Conservation (phyloP, 2,113 vertebrate species). For the Cyphomyrus discorhynchus region DNA sequence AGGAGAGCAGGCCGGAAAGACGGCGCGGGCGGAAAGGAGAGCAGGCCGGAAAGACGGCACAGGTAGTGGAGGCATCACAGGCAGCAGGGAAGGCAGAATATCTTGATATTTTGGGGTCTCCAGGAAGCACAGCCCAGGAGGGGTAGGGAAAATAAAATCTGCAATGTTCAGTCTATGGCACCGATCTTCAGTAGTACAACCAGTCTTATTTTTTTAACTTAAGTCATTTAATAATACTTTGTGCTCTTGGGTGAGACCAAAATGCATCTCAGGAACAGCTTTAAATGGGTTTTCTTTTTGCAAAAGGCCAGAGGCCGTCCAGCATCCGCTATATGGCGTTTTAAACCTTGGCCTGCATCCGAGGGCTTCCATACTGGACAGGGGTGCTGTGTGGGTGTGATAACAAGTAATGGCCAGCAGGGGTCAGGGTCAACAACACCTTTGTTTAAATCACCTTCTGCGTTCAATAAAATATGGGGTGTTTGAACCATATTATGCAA, state of each 20-base stretch:
- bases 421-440: background rate
- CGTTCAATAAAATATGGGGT: background rate
- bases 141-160: too few relatives aligned
- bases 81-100: too few relatives aligned
- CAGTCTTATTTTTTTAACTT: background rate
- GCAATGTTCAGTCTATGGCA: background rate
- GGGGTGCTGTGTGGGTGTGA: background rate
- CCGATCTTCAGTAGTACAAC: background rate
- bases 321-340: background rate
- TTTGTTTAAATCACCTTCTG: background rate
- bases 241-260: background rate
- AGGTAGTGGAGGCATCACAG: too few relatives aligned
- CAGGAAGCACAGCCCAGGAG: too few relatives aligned
- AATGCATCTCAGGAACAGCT: background rate
- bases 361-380: background rate
- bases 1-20: too few relatives aligned
- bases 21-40: too few relatives aligned
- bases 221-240: background rate
- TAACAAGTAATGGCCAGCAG: background rate
- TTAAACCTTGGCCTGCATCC: background rate
- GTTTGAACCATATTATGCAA: background rate
- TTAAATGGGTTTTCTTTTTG: background rate
- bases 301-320: background rate
- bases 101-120: too few relatives aligned
- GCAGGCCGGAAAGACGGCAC: too few relatives aligned